Evolutionary conservation across 2,797 vertebrate genomes (phyloP).

Genomic region (Carduelis carduelis): DNA sequence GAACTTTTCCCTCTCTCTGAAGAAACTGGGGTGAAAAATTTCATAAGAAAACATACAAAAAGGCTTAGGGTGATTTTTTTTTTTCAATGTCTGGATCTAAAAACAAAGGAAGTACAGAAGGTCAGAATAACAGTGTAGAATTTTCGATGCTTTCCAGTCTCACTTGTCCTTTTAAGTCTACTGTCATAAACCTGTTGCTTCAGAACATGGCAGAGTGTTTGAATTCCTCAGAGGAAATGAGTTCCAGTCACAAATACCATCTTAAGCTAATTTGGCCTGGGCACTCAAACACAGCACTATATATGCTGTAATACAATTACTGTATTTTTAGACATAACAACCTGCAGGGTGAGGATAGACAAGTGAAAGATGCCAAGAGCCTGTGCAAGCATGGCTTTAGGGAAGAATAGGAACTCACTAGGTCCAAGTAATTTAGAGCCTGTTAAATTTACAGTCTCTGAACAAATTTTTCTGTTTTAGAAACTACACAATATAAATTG

Average conservation of each 20-base stretch:
- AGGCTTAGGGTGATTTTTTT: not conserved
- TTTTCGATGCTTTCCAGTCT: not conserved
- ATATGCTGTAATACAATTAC: not conserved
- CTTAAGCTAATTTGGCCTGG: not conserved
- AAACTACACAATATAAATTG: not conserved
- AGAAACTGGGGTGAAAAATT: not conserved
- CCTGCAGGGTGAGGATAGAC: not conserved
- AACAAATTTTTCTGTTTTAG: not conserved
- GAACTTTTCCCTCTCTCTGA: not conserved
- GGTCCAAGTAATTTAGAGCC: not conserved
- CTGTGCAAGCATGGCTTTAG: not conserved
- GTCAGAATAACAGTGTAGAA: not conserved
- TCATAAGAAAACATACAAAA: not conserved
- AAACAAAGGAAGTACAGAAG: not conserved
- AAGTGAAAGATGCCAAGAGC: not conserved
- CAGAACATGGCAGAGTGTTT: not conserved
- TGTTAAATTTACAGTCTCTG: not conserved
- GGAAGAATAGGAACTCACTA: not conserved
- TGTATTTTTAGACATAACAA: not conserved
- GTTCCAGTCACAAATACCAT: not conserved
- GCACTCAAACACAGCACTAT: not conserved
- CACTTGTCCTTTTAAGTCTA: not conserved
- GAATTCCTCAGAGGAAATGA: not conserved
- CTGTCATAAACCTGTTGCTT: not conserved
- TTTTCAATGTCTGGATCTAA: not conserved